phyloP scores from a whole-genome alignment of 2,113 vertebrate species.

The Zootoca vivipara region DNA sequence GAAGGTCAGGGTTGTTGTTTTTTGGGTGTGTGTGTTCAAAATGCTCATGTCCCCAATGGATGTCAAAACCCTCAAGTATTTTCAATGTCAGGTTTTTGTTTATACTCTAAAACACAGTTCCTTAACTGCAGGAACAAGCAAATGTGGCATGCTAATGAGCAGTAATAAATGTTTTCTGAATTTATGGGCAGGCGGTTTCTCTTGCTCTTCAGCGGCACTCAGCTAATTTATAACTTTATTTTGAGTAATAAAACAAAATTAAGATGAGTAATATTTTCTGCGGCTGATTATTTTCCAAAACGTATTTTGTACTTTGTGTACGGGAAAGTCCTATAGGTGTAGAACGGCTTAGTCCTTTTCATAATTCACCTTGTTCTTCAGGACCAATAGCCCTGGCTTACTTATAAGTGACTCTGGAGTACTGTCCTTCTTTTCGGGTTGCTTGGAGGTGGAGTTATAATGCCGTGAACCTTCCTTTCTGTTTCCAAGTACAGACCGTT shows the following conservation, averaged over 20 bases:
- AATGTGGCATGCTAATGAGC: conserved; percentile 32
- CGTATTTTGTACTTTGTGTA: neutral
- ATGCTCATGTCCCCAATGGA: neutral
- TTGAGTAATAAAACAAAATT: conserved; percentile 34
- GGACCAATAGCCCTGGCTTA: neutral
- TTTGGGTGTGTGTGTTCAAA: neutral
- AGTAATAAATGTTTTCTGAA: conserved; percentile 39
- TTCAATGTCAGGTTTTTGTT: conserved; percentile 41
- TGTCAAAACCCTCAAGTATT: conserved; percentile 28
- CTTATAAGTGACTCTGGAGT: neutral
- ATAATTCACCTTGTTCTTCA: neutral
- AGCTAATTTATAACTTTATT: conserved; percentile 44
- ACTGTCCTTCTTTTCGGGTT: neutral
- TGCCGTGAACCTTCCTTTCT: neutral
- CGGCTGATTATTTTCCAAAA: conserved; percentile 21
- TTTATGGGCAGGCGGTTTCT: conserved; percentile 40
- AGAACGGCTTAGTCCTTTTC: neutral
- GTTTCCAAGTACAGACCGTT: neutral
- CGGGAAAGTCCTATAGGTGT: neutral
- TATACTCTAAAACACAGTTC: conserved; percentile 15
- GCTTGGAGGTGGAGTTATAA: neutral
- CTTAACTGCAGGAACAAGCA: conserved; percentile 17
- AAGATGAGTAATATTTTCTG: conserved; percentile 25
- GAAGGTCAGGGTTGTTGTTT: neutral
- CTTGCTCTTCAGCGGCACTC: conserved; percentile 15